Conservation (phyloP, 1,140 invertebrate genomes). For the Trachymyrmex septentrionalis region DNA sequence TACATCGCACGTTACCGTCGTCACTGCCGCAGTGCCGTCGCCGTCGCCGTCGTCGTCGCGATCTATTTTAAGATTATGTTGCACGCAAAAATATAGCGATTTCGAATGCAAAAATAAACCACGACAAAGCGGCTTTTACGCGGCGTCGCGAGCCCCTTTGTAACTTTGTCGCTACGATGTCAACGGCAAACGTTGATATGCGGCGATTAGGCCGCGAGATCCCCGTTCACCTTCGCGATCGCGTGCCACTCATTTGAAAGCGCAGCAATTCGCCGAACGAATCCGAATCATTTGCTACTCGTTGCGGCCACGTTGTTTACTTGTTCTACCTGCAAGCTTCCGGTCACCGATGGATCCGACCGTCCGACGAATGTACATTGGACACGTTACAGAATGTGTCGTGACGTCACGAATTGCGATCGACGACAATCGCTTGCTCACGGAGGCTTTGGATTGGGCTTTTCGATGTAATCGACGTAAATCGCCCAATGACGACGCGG, state of each 20-base stretch:
- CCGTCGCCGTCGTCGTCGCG: background rate
- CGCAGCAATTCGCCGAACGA: background rate
- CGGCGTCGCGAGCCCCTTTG: background rate
- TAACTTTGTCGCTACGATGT: slow-evolving; percentile 14
- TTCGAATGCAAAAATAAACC: slow-evolving; percentile 59
- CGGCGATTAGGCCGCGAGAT: background rate
- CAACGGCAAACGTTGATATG: background rate
- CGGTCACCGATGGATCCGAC: background rate
- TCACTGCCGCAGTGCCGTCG: background rate
- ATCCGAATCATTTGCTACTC: background rate
- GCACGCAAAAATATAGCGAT: slow-evolving; percentile 55
- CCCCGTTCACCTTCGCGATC: background rate
- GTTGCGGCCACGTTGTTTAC: slow-evolving; percentile 13
- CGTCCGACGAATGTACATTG: background rate
- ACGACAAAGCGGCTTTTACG: slow-evolving; percentile 53
- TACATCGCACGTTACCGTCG: slow-evolving; percentile 32
- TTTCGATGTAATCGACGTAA: background rate
- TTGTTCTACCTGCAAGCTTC: background rate
- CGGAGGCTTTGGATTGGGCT: background rate
- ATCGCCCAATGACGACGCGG: background rate
- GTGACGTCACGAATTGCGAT: too few relatives aligned
- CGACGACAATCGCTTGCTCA: background rate
- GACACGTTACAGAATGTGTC: background rate
- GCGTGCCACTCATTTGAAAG: background rate
- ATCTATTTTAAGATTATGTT: slow-evolving; percentile 62